These are phyloP conservation scores for Teinopalpus imperialis DNA, from an alignment of 2,888 invertebrate species.

Conservation along the genomic window DNA sequence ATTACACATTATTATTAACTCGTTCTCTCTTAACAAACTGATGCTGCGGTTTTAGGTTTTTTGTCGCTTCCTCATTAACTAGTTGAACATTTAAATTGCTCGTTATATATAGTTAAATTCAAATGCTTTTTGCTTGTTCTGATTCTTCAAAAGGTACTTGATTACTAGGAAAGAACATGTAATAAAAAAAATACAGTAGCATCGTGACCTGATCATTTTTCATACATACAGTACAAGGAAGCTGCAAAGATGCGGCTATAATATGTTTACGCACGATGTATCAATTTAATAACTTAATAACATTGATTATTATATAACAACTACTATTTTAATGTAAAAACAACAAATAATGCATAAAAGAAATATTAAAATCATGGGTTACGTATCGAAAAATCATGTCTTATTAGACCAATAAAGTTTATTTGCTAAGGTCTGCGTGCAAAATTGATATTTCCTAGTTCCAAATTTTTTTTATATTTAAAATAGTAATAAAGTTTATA, in stretches of 20 bases:
- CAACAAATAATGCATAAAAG: no score
- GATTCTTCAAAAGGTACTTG: slow-evolving; percentile 3
- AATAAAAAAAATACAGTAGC: background rate
- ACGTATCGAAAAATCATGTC: no score
- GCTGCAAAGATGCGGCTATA: background rate
- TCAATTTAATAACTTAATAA: slow-evolving; percentile 4
- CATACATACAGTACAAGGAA: background rate
- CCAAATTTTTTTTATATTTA: no score
- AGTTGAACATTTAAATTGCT: slow-evolving; percentile 14
- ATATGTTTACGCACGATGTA: slow-evolving; percentile 1
- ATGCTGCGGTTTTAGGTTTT: background rate
- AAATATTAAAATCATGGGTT: no score
- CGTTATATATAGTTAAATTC: slow-evolving; percentile 6
- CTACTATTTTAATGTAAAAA: no score
- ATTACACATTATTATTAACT: slow-evolving; percentile 1
- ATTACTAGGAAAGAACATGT: slow-evolving; percentile 1
- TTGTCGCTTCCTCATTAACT: slow-evolving; percentile 13
- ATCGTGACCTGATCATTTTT: background rate
- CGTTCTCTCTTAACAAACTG: background rate
- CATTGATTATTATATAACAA: background rate
- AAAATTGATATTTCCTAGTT: no score
- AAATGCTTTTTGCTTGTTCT: slow-evolving; percentile 6
- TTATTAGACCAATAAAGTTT: no score
- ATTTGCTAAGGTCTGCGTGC: no score
- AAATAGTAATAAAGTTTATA: no score